Conservation (phyloP, 2,888 invertebrate genomes). For the Imbricaverruca yamaguchii region DNA sequence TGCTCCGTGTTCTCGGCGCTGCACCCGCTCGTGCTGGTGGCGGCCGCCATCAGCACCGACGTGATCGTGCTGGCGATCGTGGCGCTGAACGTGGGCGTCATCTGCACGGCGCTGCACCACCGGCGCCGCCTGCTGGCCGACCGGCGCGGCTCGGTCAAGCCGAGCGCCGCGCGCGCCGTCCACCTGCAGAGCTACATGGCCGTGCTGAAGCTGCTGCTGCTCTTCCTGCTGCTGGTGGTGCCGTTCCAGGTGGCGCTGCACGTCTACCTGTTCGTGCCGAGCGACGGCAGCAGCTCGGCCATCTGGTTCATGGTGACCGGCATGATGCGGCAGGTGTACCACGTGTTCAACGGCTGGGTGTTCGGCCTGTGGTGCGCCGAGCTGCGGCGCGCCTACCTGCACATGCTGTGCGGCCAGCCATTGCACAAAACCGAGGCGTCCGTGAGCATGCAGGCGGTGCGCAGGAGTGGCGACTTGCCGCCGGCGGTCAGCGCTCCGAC, state of each 20-base stretch:
- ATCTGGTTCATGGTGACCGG: background rate
- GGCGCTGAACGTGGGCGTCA: background rate
- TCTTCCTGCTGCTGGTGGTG: constrained; percentile 11
- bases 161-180: background rate
- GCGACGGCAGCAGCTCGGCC: background rate
- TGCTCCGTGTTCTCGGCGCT: background rate
- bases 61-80: background rate
- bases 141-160: background rate
- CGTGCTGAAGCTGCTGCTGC: constrained; percentile 13
- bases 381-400: constrained; percentile 14
- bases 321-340: constrained; percentile 10
- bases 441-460: background rate
- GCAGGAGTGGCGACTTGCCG: background rate
- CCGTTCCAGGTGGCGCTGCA: constrained; percentile 19
- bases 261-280: background rate
- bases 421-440: background rate
- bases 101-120: constrained; percentile 14
- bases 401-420: background rate
- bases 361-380: constrained; percentile 16
- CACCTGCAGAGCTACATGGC: constrained; percentile 7
- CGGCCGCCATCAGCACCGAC: background rate
- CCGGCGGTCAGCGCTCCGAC: background rate
- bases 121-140: constrained; percentile 5
- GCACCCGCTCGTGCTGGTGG: background rate
- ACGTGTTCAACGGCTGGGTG: constrained; percentile 20